Percentiles rank a stretch among this genome's conserved stretches.
Conservation (phyloP, 1,140 invertebrate species). For the Aphelinus certus region DNA sequence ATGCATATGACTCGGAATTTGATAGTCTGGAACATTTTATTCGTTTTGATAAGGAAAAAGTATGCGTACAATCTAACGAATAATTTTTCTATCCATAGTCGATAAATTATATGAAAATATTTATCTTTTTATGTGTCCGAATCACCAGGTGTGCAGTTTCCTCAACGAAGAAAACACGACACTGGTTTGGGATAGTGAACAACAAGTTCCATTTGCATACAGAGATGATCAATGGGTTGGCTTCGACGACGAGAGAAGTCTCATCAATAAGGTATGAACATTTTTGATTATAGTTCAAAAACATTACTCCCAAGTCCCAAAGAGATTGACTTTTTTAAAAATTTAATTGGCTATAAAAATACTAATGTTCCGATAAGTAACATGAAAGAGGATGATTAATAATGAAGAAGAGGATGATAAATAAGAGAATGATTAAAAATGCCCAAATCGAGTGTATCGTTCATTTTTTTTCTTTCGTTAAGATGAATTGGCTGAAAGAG, state of each 20-base stretch:
- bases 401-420: no score
- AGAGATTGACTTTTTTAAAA: constrained; percentile 13
- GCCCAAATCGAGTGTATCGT: background rate
- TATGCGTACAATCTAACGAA: no score
- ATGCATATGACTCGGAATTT: no score
- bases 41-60: no score
- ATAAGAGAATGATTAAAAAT: background rate
- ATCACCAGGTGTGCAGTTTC: constrained; percentile 84
- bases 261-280: constrained; percentile 85
- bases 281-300: no score
- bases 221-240: constrained; percentile 93
- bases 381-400: no score
- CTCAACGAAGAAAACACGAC: constrained; percentile 90
- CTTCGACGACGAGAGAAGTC: constrained; percentile 92
- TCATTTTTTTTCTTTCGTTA: background rate
- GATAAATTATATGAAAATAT: no score
- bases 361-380: no score
- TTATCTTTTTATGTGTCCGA: no score
- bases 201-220: constrained; percentile 94
- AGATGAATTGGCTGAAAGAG: constrained; percentile 95
- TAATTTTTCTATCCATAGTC: no score
- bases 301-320: constrained; percentile 20
- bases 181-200: constrained; percentile 95
- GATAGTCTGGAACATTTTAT: no score
- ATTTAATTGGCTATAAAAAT: background rate